Conservation (phyloP, 2,888 invertebrate genomes). For the Portevinia maculata region DNA sequence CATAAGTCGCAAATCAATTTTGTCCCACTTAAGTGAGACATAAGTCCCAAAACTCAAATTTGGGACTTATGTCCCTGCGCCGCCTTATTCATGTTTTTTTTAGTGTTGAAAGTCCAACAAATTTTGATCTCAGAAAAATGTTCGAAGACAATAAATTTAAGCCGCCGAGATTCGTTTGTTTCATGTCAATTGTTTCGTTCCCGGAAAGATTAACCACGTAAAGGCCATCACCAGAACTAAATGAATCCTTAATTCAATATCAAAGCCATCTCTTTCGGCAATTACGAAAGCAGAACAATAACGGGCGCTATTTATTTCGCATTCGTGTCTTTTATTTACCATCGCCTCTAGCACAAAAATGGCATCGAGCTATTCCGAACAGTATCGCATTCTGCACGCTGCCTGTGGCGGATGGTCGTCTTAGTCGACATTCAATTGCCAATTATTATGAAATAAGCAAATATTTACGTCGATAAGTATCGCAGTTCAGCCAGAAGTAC, state of each 20-base stretch:
- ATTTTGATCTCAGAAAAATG: too few species aligned
- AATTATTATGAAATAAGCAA: constrained; percentile 74
- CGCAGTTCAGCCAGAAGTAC: constrained; percentile 50
- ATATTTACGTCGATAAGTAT: constrained; percentile 74
- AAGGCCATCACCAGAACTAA: constrained; percentile 32
- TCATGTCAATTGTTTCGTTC: too few species aligned
- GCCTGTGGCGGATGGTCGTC: constrained; percentile 34
- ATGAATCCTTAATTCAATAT: constrained; percentile 37
- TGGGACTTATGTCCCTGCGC: too few species aligned
- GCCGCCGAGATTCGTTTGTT: too few species aligned
- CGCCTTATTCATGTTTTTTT: too few species aligned
- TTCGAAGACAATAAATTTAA: too few species aligned
- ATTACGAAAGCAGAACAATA: constrained; percentile 26
- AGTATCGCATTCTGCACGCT: constrained; percentile 9
- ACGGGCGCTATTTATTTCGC: constrained; percentile 67
- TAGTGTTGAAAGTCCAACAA: too few species aligned
- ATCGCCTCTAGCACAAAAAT: constrained; percentile 58
- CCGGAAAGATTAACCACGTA: too few species aligned
- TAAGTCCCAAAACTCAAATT: too few species aligned
- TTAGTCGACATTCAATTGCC: constrained; percentile 71
- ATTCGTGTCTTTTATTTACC: constrained; percentile 65
- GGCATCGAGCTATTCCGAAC: constrained; percentile 45
- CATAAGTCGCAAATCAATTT: too few species aligned
- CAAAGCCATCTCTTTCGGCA: constrained; percentile 28
- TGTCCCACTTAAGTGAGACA: too few species aligned